Conservation (phyloP, 1,140 invertebrate species). For the Drosophila leontia region DNA sequence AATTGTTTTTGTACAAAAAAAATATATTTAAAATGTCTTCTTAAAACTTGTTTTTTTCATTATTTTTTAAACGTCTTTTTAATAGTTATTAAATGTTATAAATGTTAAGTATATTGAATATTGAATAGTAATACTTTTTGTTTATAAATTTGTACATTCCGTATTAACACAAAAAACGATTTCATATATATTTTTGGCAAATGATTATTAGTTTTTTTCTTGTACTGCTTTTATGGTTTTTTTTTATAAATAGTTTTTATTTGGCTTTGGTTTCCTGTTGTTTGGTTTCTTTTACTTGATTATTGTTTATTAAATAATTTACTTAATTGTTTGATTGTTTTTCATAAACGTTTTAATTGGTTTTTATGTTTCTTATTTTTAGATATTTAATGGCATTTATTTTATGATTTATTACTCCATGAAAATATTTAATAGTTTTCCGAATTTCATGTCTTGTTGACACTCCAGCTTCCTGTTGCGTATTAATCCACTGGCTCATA, state of each 20-base stretch:
- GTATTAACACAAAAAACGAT: neutral
- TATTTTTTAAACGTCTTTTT: neutral
- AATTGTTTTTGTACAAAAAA: neutral
- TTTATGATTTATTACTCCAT: neutral
- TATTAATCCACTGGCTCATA: conserved; percentile 66
- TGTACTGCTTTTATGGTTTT: neutral
- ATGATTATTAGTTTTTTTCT: conserved; percentile 1
- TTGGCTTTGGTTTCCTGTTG: conserved; percentile 16
- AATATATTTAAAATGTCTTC: neutral
- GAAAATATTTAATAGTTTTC: neutral
- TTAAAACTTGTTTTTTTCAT: neutral
- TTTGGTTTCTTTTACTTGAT: conserved; percentile 3
- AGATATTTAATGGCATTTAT: neutral
- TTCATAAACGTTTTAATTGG: neutral
- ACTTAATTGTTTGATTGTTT: neutral
- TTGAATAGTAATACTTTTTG: neutral
- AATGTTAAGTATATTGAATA: too few species aligned
- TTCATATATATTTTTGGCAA: conserved; percentile 14
- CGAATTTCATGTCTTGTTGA: conserved; percentile 44
- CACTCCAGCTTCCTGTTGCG: conserved; percentile 66
- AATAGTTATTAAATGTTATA: neutral
- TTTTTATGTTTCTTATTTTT: neutral
- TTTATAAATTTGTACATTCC: conserved; percentile 1
- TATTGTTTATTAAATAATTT: conserved; percentile 6
- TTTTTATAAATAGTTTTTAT: conserved; percentile 1